Conservation (phyloP, 1,140 invertebrate genomes). For the Drosophila repletoides region DNA sequence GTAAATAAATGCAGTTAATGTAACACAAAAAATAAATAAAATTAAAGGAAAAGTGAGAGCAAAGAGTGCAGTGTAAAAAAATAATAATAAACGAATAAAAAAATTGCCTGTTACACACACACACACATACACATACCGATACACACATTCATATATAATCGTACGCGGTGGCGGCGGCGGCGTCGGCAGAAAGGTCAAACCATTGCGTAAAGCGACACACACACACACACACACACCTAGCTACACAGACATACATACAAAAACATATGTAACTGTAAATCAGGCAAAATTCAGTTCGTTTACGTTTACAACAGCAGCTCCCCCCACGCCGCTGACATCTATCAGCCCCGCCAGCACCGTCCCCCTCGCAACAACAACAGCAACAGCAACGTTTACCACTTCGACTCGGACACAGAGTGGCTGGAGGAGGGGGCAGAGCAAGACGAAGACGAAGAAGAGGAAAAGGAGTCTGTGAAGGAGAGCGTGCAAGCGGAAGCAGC, state of each 20-base stretch:
- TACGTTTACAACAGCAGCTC: conserved; percentile 73
- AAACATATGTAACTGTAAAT: conserved; percentile 16
- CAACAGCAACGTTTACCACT: conserved; percentile 30
- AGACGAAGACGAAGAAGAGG: no score
- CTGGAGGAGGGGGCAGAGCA: conserved; percentile 40
- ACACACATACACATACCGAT: conserved; percentile 3
- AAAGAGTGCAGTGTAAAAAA: conserved; percentile 58
- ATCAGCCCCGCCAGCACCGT: conserved; percentile 50
- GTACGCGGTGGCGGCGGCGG: not conserved
- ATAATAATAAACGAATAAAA: conserved; percentile 41
- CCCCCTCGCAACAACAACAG: conserved; percentile 31
- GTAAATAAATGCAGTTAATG: conserved; percentile 54
- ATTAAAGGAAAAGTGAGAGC: conserved; percentile 27
- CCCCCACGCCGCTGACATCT: conserved; percentile 69
- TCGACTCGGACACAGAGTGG: conserved; percentile 70
- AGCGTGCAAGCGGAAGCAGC: conserved; percentile 43
- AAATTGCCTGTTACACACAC: conserved; percentile 47
- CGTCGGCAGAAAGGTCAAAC: conserved; percentile 62
- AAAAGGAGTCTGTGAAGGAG: no score
- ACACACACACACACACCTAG: not conserved
- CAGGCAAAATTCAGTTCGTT: conserved; percentile 81
- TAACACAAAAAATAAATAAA: conserved; percentile 38
- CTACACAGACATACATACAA: not conserved
- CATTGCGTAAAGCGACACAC: conserved; percentile 58
- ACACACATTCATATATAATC: not conserved